These are phyloP conservation scores for Lutjanus argentimaculatus DNA, from an alignment of 2,797 vertebrate species.

Conservation along the genomic window DNA sequence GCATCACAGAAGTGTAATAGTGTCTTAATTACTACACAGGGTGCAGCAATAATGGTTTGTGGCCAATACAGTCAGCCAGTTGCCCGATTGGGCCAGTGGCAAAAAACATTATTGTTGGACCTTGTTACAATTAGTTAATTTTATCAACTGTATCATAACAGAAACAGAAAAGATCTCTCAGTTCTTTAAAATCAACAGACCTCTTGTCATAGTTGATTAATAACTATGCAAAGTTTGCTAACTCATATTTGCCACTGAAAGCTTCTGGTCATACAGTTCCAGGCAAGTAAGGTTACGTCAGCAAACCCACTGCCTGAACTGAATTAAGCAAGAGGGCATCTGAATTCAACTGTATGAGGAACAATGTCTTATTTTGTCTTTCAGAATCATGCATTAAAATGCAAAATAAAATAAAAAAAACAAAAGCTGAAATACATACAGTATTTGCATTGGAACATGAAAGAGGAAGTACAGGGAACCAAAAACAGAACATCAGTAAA, in stretches of 20 bases:
- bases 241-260: neutral
- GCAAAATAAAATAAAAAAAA: slow-evolving; percentile 5
- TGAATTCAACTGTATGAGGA: neutral
- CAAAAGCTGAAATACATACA: neutral
- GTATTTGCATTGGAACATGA: neutral
- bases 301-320: neutral
- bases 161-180: neutral
- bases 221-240: neutral
- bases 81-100: too few species aligned
- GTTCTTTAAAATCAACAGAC: too few species aligned
- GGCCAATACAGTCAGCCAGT: too few species aligned
- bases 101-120: too few species aligned
- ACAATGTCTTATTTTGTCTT: neutral
- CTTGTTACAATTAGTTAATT: too few species aligned
- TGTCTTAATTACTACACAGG: too few species aligned
- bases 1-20: too few species aligned
- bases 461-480: slow-evolving; percentile 14
- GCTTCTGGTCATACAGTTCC: too few species aligned
- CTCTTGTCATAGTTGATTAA: too few species aligned
- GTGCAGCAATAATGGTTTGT: too few species aligned
- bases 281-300: neutral
- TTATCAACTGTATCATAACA: neutral
- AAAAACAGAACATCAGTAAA: neutral
- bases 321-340: neutral
- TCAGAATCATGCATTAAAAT: neutral